These are phyloP conservation scores for Stegodyphus mimosarum DNA, from an alignment of 1,140 invertebrate species.

Conservation along the genomic window DNA sequence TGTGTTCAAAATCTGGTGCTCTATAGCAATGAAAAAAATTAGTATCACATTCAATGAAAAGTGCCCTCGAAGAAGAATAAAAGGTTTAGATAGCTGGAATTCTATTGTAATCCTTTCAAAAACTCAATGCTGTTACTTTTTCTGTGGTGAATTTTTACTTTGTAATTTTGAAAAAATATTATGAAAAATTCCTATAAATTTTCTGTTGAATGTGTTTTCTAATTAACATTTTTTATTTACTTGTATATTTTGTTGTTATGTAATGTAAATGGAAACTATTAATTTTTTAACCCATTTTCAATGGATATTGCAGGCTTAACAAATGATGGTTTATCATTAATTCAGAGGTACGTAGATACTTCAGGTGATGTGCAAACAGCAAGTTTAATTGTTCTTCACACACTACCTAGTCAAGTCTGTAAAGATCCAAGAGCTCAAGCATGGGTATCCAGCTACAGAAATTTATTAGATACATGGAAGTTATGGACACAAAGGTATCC, in stretches of 20 bases:
- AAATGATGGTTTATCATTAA: constrained; percentile 75
- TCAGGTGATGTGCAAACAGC: constrained; percentile 93
- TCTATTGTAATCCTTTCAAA: too few relatives aligned
- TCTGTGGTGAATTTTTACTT: too few relatives aligned
- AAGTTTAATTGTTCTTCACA: constrained; percentile 81
- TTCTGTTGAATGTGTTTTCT: too few relatives aligned
- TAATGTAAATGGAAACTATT: background rate
- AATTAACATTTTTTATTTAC: too few relatives aligned
- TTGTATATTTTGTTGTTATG: background rate
- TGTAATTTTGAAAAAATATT: too few relatives aligned
- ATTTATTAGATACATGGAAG: constrained; percentile 82
- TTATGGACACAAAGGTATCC: constrained; percentile 78
- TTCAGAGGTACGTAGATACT: constrained; percentile 90
- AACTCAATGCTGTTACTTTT: too few relatives aligned
- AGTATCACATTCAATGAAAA: too few relatives aligned
- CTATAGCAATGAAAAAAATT: too few relatives aligned
- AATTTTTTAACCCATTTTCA: background rate
- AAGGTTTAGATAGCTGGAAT: too few relatives aligned
- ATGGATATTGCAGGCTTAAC: constrained; percentile 55
- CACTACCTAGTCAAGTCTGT: constrained; percentile 76
- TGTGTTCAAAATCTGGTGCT: too few relatives aligned
- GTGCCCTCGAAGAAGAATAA: too few relatives aligned
- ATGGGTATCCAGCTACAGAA: constrained; percentile 83
- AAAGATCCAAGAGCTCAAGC: constrained; percentile 73
- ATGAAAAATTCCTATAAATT: too few relatives aligned